Conservation (phyloP, 2,113 vertebrate species). For the Python bivittatus region DNA sequence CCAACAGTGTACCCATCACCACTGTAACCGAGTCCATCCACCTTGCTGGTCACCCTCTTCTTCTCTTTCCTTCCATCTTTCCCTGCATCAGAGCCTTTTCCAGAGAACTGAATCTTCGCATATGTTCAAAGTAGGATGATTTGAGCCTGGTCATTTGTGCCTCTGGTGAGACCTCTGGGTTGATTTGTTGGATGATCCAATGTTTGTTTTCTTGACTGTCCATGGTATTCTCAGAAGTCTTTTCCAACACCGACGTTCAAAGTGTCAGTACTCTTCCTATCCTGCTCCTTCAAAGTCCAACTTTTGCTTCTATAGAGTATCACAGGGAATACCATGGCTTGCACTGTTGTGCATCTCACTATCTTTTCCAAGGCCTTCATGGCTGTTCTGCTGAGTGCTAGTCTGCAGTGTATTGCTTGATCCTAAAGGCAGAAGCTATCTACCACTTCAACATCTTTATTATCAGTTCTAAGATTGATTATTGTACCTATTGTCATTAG, state of each 20-base stretch:
- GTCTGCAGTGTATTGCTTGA: not conserved
- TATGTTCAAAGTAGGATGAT: not conserved
- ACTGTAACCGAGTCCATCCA: not conserved
- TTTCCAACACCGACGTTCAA: not conserved
- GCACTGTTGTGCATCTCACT: not conserved
- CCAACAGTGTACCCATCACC: not conserved
- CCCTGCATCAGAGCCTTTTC: not conserved
- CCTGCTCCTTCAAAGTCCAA: not conserved
- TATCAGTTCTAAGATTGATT: not conserved
- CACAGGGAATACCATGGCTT: not conserved
- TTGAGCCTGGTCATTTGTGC: not conserved
- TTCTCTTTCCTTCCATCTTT: not conserved
- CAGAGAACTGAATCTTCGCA: not conserved
- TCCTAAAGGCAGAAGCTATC: not conserved
- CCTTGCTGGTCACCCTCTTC: not conserved
- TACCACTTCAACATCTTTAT: not conserved
- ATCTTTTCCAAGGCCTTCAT: not conserved
- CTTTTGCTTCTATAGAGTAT: not conserved
- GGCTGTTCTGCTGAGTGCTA: not conserved
- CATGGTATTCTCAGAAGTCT: not conserved
- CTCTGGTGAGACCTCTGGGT: not conserved
- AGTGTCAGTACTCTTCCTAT: not conserved
- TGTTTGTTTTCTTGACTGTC: not conserved
- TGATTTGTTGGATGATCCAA: not conserved
- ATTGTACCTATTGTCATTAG: not conserved